phyloP scores from a whole-genome alignment of 2,113 vertebrate genomes.

The Cyprinodon tularosa region DNA sequence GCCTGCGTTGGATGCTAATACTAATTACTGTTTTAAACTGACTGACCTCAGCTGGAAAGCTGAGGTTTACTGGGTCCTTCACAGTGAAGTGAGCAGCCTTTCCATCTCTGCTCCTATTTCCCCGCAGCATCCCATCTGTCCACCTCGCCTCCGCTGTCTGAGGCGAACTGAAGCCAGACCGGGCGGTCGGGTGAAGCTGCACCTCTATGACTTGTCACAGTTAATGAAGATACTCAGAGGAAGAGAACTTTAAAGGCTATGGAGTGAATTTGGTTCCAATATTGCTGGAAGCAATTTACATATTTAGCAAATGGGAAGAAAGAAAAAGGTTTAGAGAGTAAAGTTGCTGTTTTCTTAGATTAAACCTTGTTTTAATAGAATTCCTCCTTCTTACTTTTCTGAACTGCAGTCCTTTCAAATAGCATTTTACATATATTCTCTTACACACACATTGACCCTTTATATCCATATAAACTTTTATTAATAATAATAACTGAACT shows the following conservation, averaged over 20 bases:
- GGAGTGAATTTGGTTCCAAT: neutral
- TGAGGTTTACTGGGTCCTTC: slow-evolving; percentile 46
- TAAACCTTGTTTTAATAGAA: too few relatives aligned
- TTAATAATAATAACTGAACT: too few relatives aligned
- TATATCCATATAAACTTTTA: too few relatives aligned
- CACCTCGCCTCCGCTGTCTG: slow-evolving; percentile 55
- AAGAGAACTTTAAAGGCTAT: slow-evolving; percentile 25
- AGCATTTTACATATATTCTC: too few relatives aligned
- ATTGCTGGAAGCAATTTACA: too few relatives aligned
- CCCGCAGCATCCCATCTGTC: slow-evolving; percentile 21
- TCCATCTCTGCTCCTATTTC: slow-evolving; percentile 8
- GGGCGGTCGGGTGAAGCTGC: slow-evolving; percentile 57
- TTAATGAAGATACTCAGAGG: slow-evolving; percentile 71
- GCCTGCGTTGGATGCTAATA: slow-evolving; percentile 51
- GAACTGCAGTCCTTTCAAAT: too few relatives aligned
- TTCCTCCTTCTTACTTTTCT: too few relatives aligned
- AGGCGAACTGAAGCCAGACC: slow-evolving; percentile 74
- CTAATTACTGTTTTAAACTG: slow-evolving; percentile 55
- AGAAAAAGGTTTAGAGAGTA: too few relatives aligned
- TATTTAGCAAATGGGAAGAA: too few relatives aligned
- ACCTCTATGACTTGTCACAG: slow-evolving; percentile 69
- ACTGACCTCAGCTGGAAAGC: slow-evolving; percentile 48
- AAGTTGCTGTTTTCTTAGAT: too few relatives aligned
- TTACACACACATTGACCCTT: too few relatives aligned
- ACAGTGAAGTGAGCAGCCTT: slow-evolving; percentile 17